phyloP scores from a whole-genome alignment of 2,797 vertebrate genomes.

The Ateles fusciceps region DNA sequence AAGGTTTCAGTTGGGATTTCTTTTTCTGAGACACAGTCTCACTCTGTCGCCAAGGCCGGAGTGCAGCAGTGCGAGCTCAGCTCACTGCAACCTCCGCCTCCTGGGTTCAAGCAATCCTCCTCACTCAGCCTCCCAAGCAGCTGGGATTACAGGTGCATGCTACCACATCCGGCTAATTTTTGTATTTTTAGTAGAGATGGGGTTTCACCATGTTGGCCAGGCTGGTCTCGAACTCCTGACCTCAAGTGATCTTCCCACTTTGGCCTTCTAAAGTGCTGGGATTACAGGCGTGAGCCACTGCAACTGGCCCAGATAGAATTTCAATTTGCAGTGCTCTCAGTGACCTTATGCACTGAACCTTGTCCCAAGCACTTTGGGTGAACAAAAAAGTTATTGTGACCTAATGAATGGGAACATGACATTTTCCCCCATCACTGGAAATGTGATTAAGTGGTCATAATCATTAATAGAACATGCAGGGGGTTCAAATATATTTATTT shows the following conservation, averaged over 20 bases:
- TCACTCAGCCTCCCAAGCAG: background rate
- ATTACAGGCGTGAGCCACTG: background rate
- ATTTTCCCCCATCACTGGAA: slow-evolving; percentile 77
- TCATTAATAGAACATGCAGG: slow-evolving; percentile 67
- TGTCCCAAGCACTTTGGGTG: slow-evolving; percentile 75
- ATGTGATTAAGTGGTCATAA: slow-evolving; percentile 76
- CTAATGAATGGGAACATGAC: slow-evolving; percentile 82
- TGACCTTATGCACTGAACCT: slow-evolving; percentile 80
- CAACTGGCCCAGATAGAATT: slow-evolving; percentile 73
- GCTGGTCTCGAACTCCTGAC: background rate
- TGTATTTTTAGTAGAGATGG: background rate
- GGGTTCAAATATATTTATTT: slow-evolving; percentile 71
- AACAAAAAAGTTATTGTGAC: slow-evolving; percentile 84
- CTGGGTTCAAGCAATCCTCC: background rate
- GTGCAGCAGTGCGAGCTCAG: background rate
- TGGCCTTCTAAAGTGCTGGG: background rate
- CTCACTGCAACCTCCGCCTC: too few relatives aligned
- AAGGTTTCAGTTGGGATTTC: slow-evolving; percentile 71
- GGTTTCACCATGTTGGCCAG: background rate
- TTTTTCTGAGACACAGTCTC: background rate
- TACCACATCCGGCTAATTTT: background rate
- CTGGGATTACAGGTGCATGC: too few relatives aligned
- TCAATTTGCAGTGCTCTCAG: slow-evolving; percentile 76
- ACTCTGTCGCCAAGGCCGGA: background rate
- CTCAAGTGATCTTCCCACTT: background rate